Base-by-base conservation (phyloP, 2,888 invertebrate species). In the Leistus spinibarbis region DNA sequence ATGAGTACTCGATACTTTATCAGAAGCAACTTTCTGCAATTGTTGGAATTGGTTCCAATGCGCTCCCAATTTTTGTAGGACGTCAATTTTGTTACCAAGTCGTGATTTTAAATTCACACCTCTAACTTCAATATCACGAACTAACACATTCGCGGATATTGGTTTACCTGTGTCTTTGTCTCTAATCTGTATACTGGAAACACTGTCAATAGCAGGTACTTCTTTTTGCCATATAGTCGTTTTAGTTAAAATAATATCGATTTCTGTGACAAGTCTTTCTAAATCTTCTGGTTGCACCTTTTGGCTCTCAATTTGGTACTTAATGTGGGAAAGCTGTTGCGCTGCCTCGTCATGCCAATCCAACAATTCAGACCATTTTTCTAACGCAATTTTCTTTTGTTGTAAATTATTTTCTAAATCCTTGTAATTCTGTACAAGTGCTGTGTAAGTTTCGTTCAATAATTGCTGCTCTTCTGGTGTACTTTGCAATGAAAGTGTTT, bases 361-460 rank as follows among this genome's bases (percentile, higher is more conserved):
- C 7, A 95, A 85, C 23, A 96, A 88, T 80, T 95, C 95, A 0
- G 91, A 90, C 95, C 96, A 95, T 81, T 93, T 93, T 82, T 95
- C 93, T 23, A 96, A 84, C 2, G 91, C 89, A 0, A 87, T 87
- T 82, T 93, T 94, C 84, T 94, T 94, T 79, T 91, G 90, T 79
- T 91, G 89, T 78, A 96, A 88, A 79, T 91, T 91, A 54, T 90
- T 90, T 81, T 94, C 93, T 54, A 95, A 87, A 9, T 90, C 88
- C 85, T 95, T 93, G 81, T 95, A 96, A 80, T 92, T 91, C 62
- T 91, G 89, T 16, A 93, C 92, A 68, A 96, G 87, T 20, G 90
- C 89, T 0, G 92, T 91, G 81, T 95, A 95, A 0, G 92, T 90
- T 77, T 93, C 91, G 79, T 92, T 91, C 2, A 96, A 85, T 0